Base-by-base conservation (phyloP, 2,113 vertebrate genomes). In the Apteryx owenii region DNA sequence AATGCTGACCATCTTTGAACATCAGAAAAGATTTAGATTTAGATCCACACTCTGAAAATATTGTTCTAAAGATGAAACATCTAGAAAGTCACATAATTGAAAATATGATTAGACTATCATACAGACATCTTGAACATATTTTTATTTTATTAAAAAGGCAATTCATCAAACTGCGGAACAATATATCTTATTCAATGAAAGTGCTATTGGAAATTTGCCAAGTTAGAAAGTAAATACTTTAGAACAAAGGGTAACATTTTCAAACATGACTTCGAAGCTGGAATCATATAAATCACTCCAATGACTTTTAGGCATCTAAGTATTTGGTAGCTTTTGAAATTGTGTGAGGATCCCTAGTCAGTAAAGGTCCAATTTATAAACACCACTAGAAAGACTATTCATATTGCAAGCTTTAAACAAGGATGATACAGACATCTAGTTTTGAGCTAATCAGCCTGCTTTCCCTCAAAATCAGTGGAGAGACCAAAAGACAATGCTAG, bases 91-190 rank as follows among this genome's bases (percentile, higher is more conserved):
- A 84, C 22, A n/a, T 81, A 73, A 38, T 40, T 81, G 58, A 80
- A 77, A 80, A 5, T 58, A 81, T 14, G 26, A 69, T 71, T 92
- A 68, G 21, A 66, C 21, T 85, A 80, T 66, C 75, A 58, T 50
- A 65, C 23, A 54, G 26, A 96, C 85, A 97, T 95, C 86, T 94
- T 96, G 95, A 95, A 93, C 36, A 31, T 56, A 94, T 96, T 95
- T 93, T 91, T 93, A 19, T 70, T 85, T 91, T 88, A 93, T 90
- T 70, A 90, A 88, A 73, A 58, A 77, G 7, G 44, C 44, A 88
- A 90, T 96, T 88, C 79, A 94, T 96, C 92, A 95, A 91, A 80
- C 40, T 53, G 33, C 33, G 81, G 62, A 91, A 94, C 64, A 93
- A 95, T 94, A 38, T 53, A 70, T 58, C 16, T 25, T 46, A 25